These are phyloP conservation scores for Eueides isabella DNA, from an alignment of 1,140 invertebrate genomes.

Conservation along the genomic window DNA sequence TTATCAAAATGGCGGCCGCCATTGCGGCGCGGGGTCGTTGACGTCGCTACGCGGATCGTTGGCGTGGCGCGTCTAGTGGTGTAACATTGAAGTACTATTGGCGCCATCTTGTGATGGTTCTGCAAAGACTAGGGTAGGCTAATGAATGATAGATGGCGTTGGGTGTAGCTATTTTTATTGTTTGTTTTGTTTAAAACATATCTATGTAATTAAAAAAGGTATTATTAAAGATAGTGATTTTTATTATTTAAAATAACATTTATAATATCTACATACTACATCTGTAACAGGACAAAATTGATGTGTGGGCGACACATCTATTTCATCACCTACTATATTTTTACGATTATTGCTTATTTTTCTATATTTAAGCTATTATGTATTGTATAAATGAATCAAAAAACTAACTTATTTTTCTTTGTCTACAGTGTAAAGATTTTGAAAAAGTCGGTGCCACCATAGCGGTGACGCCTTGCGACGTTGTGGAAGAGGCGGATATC, in stretches of 20 bases:
- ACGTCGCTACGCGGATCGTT: conserved; percentile 52
- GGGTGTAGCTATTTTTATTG: background rate
- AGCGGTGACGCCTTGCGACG: conserved; percentile 94
- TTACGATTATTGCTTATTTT: no score
- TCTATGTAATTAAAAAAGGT: background rate
- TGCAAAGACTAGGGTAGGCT: conserved; percentile 19
- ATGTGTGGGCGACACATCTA: no score
- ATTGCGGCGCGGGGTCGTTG: conserved; percentile 60
- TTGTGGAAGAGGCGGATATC: conserved; percentile 94
- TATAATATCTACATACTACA: no score
- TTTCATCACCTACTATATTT: no score
- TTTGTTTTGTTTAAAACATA: background rate
- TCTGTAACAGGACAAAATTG: no score
- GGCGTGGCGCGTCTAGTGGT: conserved; percentile 61
- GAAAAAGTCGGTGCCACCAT: conserved; percentile 88
- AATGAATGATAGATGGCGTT: conserved; percentile 52
- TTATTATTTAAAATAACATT: no score
- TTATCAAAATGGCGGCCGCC: conserved; percentile 76
- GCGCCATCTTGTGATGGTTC: conserved; percentile 57
- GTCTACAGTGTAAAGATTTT: conserved; percentile 88
- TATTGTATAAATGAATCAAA: background rate
- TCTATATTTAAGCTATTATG: background rate
- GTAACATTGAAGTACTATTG: conserved; percentile 36
- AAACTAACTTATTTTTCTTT: conserved; percentile 39
- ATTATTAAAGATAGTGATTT: background rate